Evolutionary conservation across 2,113 vertebrate species (phyloP), one percentile per base, ranked within the genome.

Genomic region (Ceratotherium simum): DNA sequence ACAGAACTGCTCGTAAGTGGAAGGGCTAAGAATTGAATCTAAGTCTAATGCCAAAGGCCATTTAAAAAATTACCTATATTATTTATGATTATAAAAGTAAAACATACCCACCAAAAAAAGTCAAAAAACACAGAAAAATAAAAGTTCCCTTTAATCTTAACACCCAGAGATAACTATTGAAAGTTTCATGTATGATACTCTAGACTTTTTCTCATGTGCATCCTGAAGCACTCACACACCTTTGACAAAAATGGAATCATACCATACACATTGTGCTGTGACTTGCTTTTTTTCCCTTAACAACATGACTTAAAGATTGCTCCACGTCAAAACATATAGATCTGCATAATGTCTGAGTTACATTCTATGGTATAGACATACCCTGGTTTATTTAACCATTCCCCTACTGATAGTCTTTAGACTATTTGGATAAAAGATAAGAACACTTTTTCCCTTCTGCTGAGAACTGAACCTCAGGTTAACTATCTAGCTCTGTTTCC

Each of bases 61-160:
- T 29, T 92, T 58, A 8, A 89, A 91, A 90, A 65, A 36, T 39
- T 51, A 72, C 51, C 20, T 48, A 42, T 72, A n/a, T 42, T 82
- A 83, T 92, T 97, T 83, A 18, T 92, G 16, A 84, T 60, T 72
- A 84, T 9, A 83, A 84, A 95, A 87, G 64, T 65, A 46, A 96
- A 93, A 81, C 23, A 78, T 69, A 69, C 23, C 25, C 31, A 58
- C 20, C 14, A 64, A 69, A 94, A 95, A 86, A 1, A 54, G 42
- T 62, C 46, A 58, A 5, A 81, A 31, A 90, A 73, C 79, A 97
- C 1, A 75, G 42, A 65, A 93, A 90, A 94, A 72, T 29, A 58
- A 78, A 85, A 27, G 27, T 69, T 76, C 18, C 54, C 65, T 91
- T 90, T 72, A 80, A 83, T 86, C 42, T 33, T 73, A 95, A 78